Conservation (phyloP, 2,888 invertebrate species). For the Patella pellucida region DNA sequence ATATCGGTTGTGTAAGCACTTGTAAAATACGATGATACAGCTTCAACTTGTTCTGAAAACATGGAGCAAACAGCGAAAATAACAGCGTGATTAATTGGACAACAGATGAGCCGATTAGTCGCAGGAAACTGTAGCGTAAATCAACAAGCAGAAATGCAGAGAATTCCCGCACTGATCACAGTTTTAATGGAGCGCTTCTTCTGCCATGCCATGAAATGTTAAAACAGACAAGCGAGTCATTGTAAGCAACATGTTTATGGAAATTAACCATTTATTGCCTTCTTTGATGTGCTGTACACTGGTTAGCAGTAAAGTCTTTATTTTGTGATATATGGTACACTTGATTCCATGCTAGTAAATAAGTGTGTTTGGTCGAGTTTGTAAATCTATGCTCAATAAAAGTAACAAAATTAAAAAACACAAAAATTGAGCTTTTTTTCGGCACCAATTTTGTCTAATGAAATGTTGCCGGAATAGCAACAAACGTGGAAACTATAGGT, state of each 20-base stretch:
- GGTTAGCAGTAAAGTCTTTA: too few species aligned
- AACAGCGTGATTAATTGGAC: constrained; percentile 10
- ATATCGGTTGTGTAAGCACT: constrained; percentile 10
- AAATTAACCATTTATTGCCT: not conserved
- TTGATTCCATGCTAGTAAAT: too few species aligned
- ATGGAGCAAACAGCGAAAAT: constrained; percentile 7
- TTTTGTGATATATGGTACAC: too few species aligned
- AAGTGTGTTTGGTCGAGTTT: too few species aligned
- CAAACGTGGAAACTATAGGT: too few species aligned
- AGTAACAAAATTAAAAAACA: too few species aligned
- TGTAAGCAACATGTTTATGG: constrained; percentile 9
- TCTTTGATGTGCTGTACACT: not conserved
- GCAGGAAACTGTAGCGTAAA: constrained; percentile 9
- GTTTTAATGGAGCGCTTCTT: constrained; percentile 7
- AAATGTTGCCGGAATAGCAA: too few species aligned
- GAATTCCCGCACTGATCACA: constrained; percentile 7
- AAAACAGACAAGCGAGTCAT: constrained; percentile 5
- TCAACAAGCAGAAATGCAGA: constrained; percentile 9
- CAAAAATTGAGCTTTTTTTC: too few species aligned
- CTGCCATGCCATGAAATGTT: constrained; percentile 2
- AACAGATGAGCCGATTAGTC: constrained; percentile 9
- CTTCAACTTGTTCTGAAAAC: constrained; percentile 9
- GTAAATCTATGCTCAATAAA: too few species aligned
- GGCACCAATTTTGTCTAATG: too few species aligned
- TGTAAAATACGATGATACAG: constrained; percentile 12